phyloP scores from a whole-genome alignment of 2,888 invertebrate species.

The Embidobia sp. region DNA sequence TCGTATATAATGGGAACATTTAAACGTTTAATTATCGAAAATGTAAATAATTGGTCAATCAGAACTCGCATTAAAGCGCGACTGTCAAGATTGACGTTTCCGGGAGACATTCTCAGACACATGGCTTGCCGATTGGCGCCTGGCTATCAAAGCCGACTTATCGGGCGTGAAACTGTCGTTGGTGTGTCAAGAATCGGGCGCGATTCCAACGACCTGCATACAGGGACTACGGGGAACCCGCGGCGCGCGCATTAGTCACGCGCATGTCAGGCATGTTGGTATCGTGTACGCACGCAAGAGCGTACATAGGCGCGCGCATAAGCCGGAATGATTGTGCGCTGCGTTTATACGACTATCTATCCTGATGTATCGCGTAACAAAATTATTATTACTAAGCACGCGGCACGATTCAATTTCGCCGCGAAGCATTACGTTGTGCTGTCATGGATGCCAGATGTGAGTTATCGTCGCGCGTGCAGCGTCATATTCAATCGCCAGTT shows the following conservation, averaged over 20 bases:
- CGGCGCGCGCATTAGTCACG: conserved; percentile 56
- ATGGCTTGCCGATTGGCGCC: conserved; percentile 55
- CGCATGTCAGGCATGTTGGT: conserved; percentile 45
- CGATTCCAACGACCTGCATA: conserved; percentile 40
- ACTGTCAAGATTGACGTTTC: conserved; percentile 20
- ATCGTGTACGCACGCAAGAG: too few relatives aligned
- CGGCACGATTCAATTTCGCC: conserved; percentile 40
- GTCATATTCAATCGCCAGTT: conserved; percentile 27
- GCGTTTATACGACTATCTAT: conserved; percentile 52
- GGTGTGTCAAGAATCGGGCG: conserved; percentile 39
- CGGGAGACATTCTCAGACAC: conserved; percentile 60
- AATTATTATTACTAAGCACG: conserved; percentile 60
- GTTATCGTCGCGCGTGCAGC: conserved; percentile 47
- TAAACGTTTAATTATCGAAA: too few relatives aligned
- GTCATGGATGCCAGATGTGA: conserved; percentile 37
- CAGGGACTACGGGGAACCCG: conserved; percentile 43
- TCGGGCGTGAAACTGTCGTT: conserved; percentile 67
- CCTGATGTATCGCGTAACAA: conserved; percentile 55
- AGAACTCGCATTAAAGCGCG: not conserved
- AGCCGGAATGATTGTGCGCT: conserved; percentile 30
- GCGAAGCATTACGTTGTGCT: conserved; percentile 46
- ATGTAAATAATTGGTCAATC: not conserved
- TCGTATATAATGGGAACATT: too few relatives aligned
- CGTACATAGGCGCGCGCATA: conserved; percentile 5
- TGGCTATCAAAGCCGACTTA: conserved; percentile 70